Evolutionary conservation across 2,888 invertebrate species (phyloP).

Genomic region (Scotopteryx bipunctaria): DNA sequence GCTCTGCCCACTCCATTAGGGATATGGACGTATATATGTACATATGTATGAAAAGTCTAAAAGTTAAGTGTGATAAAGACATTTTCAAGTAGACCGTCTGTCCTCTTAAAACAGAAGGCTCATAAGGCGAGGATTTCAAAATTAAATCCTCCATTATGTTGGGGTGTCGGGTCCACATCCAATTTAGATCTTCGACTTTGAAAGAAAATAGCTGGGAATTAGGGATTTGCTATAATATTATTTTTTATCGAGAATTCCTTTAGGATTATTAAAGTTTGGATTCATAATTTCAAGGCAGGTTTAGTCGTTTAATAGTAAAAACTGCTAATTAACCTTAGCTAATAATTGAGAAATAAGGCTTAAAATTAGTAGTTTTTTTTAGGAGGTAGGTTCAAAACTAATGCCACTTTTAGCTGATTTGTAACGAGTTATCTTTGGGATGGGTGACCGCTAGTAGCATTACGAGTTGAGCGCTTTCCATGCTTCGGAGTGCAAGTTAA

Average conservation of each 20-base stretch:
- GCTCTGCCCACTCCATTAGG: too few species aligned
- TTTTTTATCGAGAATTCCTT: constrained; percentile 13
- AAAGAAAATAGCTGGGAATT: constrained; percentile 27
- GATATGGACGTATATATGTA: too few species aligned
- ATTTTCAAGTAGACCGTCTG: background rate
- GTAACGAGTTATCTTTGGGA: background rate
- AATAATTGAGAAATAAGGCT: too few species aligned
- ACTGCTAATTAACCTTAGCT: too few species aligned
- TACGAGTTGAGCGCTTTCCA: too few species aligned
- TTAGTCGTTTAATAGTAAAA: too few species aligned
- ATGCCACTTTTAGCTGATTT: too few species aligned
- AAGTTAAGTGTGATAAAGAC: background rate
- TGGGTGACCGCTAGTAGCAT: background rate
- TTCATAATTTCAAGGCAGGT: too few species aligned
- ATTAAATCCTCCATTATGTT: constrained; percentile 39
- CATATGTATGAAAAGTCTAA: too few species aligned
- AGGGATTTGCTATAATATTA: constrained; percentile 1
- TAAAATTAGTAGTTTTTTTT: too few species aligned
- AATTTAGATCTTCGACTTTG: constrained; percentile 40
- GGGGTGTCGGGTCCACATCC: constrained; percentile 39
- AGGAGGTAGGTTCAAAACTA: too few species aligned
- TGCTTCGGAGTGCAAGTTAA: too few species aligned
- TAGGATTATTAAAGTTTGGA: constrained; percentile 5
- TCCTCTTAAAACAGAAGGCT: constrained; percentile 14
- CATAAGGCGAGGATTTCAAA: constrained; percentile 29